Base-by-base conservation (phyloP, 92 coral and sea anemone genomes). In the Micromussa lordhowensis region DNA sequence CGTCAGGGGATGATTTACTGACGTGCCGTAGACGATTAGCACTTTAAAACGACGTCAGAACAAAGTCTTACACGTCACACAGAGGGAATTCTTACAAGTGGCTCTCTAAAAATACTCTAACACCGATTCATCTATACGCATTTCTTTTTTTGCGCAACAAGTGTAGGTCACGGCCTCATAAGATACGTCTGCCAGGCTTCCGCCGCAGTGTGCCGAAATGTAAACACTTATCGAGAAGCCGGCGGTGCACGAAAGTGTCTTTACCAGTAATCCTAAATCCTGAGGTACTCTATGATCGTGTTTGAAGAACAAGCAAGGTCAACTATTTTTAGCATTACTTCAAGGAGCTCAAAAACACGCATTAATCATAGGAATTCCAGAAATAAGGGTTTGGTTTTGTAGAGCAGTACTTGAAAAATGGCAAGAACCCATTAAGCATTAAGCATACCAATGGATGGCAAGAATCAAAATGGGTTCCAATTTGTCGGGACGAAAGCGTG, bases 191-290 rank as follows among this genome's bases (percentile, higher is more conserved):
- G 77, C 75, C 63, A 11, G 61, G 73, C 22, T 82, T 68, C 86
- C 77, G 54, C 86, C 77, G 54, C 59, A 57, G 83, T 59, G 17
- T 78, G 17, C 29, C 19, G 34, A 28, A 69, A 48, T 12, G 36
- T 32, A 82, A 63, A 81, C 85, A 64, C 85, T 81, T 36, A 24
- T 34, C 57, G 36, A 19, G 35, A 35, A 24, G 35, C 53, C 71
- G 38, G 74, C 57, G 75, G 85, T 66, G 22, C 76, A 82, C 59
- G 76, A 66, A 48, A 82, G 40, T n/a, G 44, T 82, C 63, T 61
- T 31, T 80, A n/a, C 28, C 31, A 26, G 5, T 80, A 59, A 63
- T 61, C 73, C 58, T 73, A 61, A 48, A 82, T 82, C 61, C 32
- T 28, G 22, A 82, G 86, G 26, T 28, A 82, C 58, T 73, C 53